These are phyloP conservation scores for Wiebesia pumilae DNA, from an alignment of 1,140 invertebrate species.

Conservation along the genomic window DNA sequence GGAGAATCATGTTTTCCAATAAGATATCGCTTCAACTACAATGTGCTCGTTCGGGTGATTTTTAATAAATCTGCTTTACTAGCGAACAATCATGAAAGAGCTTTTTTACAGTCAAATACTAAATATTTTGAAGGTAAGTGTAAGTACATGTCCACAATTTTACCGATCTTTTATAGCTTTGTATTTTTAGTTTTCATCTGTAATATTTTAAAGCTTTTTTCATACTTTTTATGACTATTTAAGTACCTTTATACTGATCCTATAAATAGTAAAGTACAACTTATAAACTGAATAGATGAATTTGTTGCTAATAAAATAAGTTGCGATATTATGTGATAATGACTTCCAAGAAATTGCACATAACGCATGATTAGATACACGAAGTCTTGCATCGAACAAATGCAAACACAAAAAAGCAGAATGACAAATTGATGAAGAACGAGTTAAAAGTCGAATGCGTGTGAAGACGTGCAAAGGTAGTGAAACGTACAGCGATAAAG, in stretches of 20 bases:
- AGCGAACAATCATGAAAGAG: too few species aligned
- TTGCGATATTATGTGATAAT: not conserved
- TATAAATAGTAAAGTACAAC: not conserved
- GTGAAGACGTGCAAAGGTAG: not conserved
- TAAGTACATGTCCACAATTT: not conserved
- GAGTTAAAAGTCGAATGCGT: slow-evolving; percentile 20
- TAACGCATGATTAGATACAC: not conserved
- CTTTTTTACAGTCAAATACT: too few species aligned
- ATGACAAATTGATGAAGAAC: slow-evolving; percentile 8
- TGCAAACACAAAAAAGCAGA: not conserved
- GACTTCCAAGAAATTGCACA: slow-evolving; percentile 15
- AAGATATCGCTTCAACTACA: not conserved
- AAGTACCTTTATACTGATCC: not conserved
- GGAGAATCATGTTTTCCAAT: not conserved
- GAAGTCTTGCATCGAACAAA: not conserved
- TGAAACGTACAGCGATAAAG: not conserved
- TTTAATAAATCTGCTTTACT: too few species aligned
- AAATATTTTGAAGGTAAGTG: too few species aligned
- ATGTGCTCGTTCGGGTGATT: too few species aligned
- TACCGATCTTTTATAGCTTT: not conserved
- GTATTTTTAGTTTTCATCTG: not conserved
- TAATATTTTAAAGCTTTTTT: not conserved
- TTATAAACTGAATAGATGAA: not conserved
- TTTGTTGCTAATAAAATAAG: not conserved
- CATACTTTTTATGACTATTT: not conserved